A percentile compares a stretch with the other conserved stretches of the same genome.
phyloP scores from a whole-genome alignment of 1,140 invertebrate species.

The Homalodisca vitripennis region DNA sequence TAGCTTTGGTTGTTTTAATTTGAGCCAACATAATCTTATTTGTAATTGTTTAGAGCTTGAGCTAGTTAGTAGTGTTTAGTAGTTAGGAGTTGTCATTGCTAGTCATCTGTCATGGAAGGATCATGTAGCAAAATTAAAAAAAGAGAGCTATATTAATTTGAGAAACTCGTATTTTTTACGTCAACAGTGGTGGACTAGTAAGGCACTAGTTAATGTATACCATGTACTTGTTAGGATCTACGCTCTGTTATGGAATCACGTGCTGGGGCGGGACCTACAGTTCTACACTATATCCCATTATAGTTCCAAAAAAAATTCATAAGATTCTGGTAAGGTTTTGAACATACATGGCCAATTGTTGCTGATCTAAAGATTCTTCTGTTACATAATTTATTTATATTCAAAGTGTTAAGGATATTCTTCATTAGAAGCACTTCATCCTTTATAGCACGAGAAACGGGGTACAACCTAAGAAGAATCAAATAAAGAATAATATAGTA shows the following conservation, averaged over 20 bases:
- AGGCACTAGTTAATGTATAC: background rate
- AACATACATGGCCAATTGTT: background rate
- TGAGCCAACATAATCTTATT: background rate
- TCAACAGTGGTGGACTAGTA: background rate
- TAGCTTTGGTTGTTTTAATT: background rate
- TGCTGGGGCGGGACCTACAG: background rate
- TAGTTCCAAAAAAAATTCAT: background rate
- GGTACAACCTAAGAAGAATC: background rate
- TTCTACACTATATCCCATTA: background rate
- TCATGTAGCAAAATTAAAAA: background rate
- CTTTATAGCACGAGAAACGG: background rate
- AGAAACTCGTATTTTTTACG: background rate
- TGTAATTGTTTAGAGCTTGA: background rate
- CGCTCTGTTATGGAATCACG: background rate
- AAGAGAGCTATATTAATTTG: background rate
- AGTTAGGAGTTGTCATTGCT: background rate
- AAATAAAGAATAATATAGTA: no score
- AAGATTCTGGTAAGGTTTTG: background rate
- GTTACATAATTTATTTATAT: background rate
- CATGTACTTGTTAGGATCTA: background rate
- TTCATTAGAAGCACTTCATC: background rate
- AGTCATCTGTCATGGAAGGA: background rate
- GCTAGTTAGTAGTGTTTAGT: background rate
- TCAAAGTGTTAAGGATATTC: background rate
- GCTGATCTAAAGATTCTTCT: background rate